These are phyloP conservation scores for Lutjanus argentimaculatus DNA, from an alignment of 2,797 vertebrate genomes.

Conservation along the genomic window DNA sequence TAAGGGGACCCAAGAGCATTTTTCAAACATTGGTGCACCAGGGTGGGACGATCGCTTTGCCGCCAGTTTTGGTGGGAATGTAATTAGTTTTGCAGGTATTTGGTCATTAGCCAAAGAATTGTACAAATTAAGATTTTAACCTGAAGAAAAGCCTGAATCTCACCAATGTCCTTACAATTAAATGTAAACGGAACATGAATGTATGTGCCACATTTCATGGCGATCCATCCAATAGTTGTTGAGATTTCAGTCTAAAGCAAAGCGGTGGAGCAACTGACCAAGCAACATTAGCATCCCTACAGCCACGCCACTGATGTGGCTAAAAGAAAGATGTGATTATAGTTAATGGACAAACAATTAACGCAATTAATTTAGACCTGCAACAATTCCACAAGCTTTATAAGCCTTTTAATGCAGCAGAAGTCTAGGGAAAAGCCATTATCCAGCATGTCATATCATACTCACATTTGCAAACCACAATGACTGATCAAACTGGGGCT, in stretches of 20 bases:
- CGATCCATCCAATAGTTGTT: not conserved
- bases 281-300: not conserved
- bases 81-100: not conserved
- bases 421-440: not conserved
- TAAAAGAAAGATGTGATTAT: not conserved
- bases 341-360: not conserved
- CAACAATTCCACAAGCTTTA: not conserved
- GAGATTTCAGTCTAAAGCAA: not conserved
- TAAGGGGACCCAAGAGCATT: no score
- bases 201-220: not conserved
- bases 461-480: slow-evolving; percentile 3
- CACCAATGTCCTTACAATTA: no score
- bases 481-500: not conserved
- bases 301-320: not conserved
- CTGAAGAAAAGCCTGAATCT: not conserved
- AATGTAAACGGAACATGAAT: no score
- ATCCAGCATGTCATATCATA: not conserved
- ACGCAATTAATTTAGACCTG: not conserved
- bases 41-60: no score
- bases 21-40: no score
- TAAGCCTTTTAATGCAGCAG: not conserved
- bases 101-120: not conserved
- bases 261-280: not conserved
- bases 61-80: not conserved
- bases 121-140: not conserved